Base-by-base conservation (phyloP, 1,140 invertebrate species). In the Trichonephila inaurata region DNA sequence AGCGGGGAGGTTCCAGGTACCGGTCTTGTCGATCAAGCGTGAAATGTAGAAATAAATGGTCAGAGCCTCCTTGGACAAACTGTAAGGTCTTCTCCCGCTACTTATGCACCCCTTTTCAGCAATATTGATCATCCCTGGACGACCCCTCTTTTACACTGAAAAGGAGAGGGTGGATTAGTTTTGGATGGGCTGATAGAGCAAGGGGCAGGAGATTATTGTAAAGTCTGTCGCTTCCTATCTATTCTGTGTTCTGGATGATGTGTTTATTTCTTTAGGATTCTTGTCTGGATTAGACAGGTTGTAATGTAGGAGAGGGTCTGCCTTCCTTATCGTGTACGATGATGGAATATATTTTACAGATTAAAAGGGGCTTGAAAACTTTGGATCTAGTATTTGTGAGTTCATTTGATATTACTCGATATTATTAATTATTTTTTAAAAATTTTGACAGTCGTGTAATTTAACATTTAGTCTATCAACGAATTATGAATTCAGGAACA, bases 11-110 rank as follows among this genome's bases (percentile, higher is more conserved):
- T 21, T 40, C 85, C 86, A 88, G 72, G 40, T 88, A 88, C 40
- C 21, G 40, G 86, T 87, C 85, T 66, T 61, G 92, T 93, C 92
- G 85, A 93, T 88, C 85, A 89, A 88, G 62, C 92, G 86, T 88
- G 92, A 93, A 93, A 93, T 89, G 85, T 93, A 89, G 92, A 93
- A 93, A 93, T 93, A 93, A 93, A 93, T 93, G 92, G 86, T 93
- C 69, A 51, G 66, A 85, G 81, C 85, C 77, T 93, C 92, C 92
- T 93, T 93, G 66, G 58, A 89, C 92, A 89, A 93, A 93, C 92
- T 93, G 16, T 44, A 85, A 24, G 51, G 86, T 93, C 92, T 93
- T 93, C 92, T 93, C 85, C 92, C 92, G 92, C 92, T 93, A 93
- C 92, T 93, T 93, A 93, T 93, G 92, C 92, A 93, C 92, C 92